Evolutionary conservation across 2,113 vertebrate species (phyloP).

Genomic region (Ahaetulla prasina): DNA sequence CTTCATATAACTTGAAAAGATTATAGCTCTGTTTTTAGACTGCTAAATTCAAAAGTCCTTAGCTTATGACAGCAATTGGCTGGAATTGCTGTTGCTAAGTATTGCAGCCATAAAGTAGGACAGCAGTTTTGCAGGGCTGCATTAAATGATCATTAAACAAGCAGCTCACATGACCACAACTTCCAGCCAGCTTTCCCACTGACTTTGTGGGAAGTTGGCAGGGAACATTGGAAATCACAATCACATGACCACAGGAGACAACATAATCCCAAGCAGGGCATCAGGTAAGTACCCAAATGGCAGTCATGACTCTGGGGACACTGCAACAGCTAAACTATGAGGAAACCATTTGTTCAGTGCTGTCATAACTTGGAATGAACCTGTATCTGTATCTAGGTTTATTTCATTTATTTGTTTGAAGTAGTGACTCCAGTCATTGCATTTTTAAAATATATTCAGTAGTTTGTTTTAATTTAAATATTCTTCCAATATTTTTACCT

Average conservation of each 20-base stretch:
- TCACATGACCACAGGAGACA: background rate
- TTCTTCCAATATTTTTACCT: background rate
- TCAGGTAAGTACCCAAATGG: background rate
- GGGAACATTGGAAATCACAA: background rate
- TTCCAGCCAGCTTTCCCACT: background rate
- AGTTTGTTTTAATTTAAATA: background rate
- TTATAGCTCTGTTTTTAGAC: background rate
- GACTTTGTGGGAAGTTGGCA: background rate
- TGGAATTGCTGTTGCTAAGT: background rate
- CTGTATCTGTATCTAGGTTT: background rate
- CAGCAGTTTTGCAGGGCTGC: background rate
- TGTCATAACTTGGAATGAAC: background rate
- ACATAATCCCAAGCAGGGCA: background rate
- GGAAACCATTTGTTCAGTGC: background rate
- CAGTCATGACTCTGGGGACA: background rate
- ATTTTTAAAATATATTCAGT: background rate
- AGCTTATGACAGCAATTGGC: background rate
- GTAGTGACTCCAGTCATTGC: background rate
- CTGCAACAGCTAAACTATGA: background rate
- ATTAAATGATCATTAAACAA: background rate
- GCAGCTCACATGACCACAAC: background rate
- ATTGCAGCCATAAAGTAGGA: background rate
- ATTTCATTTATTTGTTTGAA: background rate
- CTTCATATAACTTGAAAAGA: background rate
- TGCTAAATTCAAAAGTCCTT: background rate